Conservation (phyloP, 2,888 invertebrate genomes). For the Isotomurus palustris region DNA sequence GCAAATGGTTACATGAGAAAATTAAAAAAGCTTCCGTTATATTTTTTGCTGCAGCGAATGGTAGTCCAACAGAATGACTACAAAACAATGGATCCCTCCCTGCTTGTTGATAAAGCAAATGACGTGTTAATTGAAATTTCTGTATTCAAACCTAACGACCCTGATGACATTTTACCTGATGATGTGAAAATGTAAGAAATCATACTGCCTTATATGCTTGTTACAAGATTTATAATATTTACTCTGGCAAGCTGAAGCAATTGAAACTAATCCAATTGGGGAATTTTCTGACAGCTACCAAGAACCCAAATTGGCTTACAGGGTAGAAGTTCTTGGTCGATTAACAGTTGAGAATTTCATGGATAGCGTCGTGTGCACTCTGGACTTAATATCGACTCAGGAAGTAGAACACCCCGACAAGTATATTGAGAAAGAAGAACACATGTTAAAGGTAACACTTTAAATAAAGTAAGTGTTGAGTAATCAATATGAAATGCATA, state of each 20-base stretch:
- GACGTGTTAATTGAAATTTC: conserved; percentile 24
- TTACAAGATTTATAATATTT: background rate
- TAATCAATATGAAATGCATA: background rate
- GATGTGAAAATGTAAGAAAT: conserved; percentile 23
- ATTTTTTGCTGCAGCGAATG: conserved; percentile 23
- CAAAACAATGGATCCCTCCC: background rate
- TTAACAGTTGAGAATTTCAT: conserved; percentile 67
- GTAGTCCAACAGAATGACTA: conserved; percentile 16
- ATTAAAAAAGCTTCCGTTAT: too few species aligned
- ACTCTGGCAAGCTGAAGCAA: background rate
- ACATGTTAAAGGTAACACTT: conserved; percentile 23
- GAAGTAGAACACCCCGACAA: conserved; percentile 47
- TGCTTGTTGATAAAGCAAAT: conserved; percentile 22
- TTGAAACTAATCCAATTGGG: too few species aligned
- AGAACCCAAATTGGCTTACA: conserved; percentile 46
- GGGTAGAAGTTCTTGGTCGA: conserved; percentile 61
- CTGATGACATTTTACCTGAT: conserved; percentile 21
- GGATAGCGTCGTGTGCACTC: conserved; percentile 68
- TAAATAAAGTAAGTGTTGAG: background rate
- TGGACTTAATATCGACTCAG: conserved; percentile 57
- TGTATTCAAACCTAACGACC: conserved; percentile 21
- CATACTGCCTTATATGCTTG: background rate
- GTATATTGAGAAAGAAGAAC: conserved; percentile 1
- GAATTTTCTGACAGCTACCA: conserved; percentile 9
- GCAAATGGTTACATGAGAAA: too few species aligned